phyloP scores from a whole-genome alignment of 1,140 invertebrate species.

The Heliothis virescens region DNA sequence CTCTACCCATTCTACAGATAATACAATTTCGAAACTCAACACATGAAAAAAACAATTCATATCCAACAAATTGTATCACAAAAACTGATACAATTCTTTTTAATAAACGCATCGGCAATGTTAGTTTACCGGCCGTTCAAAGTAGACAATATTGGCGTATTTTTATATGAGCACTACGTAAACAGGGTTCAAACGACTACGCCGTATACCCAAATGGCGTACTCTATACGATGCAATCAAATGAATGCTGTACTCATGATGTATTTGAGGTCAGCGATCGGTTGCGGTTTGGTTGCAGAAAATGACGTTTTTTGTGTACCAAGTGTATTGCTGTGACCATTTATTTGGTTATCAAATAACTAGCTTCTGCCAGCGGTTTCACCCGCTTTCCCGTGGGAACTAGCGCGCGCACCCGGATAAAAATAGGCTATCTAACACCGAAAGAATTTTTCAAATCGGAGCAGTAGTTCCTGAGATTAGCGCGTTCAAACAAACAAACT shows the following conservation, averaged over 20 bases:
- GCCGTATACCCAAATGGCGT: neutral
- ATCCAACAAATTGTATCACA: neutral
- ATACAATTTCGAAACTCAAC: neutral
- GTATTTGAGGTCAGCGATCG: neutral
- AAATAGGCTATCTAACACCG: too few species aligned
- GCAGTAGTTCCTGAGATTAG: too few species aligned
- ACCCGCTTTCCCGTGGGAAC: too few species aligned
- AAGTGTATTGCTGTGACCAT: too few species aligned
- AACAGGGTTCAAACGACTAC: neutral
- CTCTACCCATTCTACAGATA: neutral
- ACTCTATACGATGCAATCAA: constrained; percentile 16
- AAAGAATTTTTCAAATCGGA: too few species aligned
- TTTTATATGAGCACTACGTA: neutral
- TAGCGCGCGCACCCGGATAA: too few species aligned
- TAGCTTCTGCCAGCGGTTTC: too few species aligned
- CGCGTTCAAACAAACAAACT: too few species aligned
- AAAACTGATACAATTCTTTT: neutral
- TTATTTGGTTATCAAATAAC: too few species aligned
- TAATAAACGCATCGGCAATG: neutral
- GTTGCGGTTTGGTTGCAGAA: constrained; percentile 13
- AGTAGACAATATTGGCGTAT: neutral
- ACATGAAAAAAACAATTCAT: neutral
- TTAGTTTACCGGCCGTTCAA: neutral
- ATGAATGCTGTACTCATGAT: constrained; percentile 10
- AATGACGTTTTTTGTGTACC: neutral